Percentiles rank a stretch among this genome's conserved stretches.
phyloP scores from a whole-genome alignment of 2,113 vertebrate genomes.

The mouse (Mus musculus) region GRCm39 chrX:61682001-61682500 shows the following conservation, averaged over 20 bases:
- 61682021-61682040: not conserved
- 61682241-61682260: not conserved
- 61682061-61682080: not conserved
- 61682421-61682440: not conserved
- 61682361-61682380: constrained; percentile 49
- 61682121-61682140: not conserved
- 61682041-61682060: not conserved
- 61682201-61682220: not conserved
- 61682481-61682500: too few species aligned
- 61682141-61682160: constrained; percentile 10
- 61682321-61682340: constrained; percentile 57
- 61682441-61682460: too few species aligned
- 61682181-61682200: constrained; percentile 13
- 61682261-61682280: not conserved
- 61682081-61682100: not conserved
- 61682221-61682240: not conserved
- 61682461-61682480: too few species aligned
- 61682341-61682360: not conserved
- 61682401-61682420: not conserved
- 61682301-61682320: constrained; percentile 20
- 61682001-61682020: not conserved
- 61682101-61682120: not conserved
- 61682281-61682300: constrained; percentile 32
- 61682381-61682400: not conserved
- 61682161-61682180: not conserved